A percentile compares a stretch with the other conserved stretches of the same genome.
These are phyloP conservation scores for Siniperca knerii DNA, from an alignment of 2,113 vertebrate species.

Conservation along the genomic window DNA sequence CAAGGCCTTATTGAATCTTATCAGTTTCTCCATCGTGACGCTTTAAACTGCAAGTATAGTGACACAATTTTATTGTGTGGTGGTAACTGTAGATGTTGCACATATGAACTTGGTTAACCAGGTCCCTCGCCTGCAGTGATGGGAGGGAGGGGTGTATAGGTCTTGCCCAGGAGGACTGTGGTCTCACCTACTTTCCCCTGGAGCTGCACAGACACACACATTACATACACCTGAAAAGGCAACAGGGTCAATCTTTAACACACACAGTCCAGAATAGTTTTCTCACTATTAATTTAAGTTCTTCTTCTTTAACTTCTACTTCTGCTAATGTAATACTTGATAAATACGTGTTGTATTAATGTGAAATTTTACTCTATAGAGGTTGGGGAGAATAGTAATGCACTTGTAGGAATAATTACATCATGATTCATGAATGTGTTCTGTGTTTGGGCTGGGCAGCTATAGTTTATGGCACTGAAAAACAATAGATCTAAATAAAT, in stretches of 20 bases:
- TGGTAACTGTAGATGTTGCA: background rate
- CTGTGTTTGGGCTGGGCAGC: background rate
- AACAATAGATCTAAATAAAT: background rate
- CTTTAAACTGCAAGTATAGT: background rate
- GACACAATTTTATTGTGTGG: background rate
- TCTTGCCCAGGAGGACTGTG: constrained; percentile 35
- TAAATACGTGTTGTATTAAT: background rate
- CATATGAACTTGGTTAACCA: background rate
- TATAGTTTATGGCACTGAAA: background rate
- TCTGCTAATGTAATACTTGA: background rate
- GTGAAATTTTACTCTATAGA: background rate
- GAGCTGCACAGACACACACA: constrained; percentile 30
- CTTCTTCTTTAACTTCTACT: background rate
- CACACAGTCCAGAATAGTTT: background rate
- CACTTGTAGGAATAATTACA: background rate
- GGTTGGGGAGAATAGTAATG: background rate
- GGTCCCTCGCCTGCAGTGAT: constrained; percentile 41
- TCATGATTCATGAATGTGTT: background rate
- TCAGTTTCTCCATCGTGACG: background rate
- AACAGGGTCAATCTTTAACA: constrained; percentile 52
- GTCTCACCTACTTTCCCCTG: constrained; percentile 49
- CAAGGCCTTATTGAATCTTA: background rate
- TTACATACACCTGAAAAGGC: constrained; percentile 24
- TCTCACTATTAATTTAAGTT: background rate
- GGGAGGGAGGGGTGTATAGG: constrained; percentile 28